Base-by-base conservation (phyloP, 1,140 invertebrate genomes). In the Drosophila azteca region DNA sequence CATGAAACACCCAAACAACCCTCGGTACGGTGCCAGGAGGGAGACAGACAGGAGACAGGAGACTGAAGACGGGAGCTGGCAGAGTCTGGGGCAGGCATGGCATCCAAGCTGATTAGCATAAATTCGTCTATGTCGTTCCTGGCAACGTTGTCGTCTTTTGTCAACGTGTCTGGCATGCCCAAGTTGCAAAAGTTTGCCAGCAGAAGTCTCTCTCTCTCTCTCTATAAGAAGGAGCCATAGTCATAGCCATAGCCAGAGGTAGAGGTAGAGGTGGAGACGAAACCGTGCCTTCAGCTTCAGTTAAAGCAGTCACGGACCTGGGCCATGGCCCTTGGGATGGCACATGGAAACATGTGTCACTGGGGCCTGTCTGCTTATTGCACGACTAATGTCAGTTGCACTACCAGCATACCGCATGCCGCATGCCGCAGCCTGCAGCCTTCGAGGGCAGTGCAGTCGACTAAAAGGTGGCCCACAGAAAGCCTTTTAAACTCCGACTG, bases 341-440 rank as follows among this genome's bases (percentile, higher is more conserved):
- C 66, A 71, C 74, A 76, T 74, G 82, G 78, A 88, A 88, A 82
- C 82, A 87, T 87, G 82, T 87, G 82, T 82, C 82, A 87, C 82
- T 72, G 79, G 76, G 70, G 71, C 70, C 83, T 87, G 83, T 88
- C 82, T 88, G 77, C 82, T 87, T 87, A 87, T 87, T 87, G 83
- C 82, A 87, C 83, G 82, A 87, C 82, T 88, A 87, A 87, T 87
- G 82, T 79, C 82, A 87, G 79, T 88, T 82, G 82, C 82, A 88
- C 51, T 64, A 20, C 50, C 43, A 13, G 35, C 35, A 13, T 39
- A 13, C 35, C 3, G 9, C 8, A 11, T 3, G 2, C 29, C 7
- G 31, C 8, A 11, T 3, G 1, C 29, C 7, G 6, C 29, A n/a
- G n/a, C 7, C 29, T 31, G 31, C 31, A 31, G 31, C 11, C 35